Conservation (phyloP, 2,888 invertebrate species). For the Pteria penguin region DNA sequence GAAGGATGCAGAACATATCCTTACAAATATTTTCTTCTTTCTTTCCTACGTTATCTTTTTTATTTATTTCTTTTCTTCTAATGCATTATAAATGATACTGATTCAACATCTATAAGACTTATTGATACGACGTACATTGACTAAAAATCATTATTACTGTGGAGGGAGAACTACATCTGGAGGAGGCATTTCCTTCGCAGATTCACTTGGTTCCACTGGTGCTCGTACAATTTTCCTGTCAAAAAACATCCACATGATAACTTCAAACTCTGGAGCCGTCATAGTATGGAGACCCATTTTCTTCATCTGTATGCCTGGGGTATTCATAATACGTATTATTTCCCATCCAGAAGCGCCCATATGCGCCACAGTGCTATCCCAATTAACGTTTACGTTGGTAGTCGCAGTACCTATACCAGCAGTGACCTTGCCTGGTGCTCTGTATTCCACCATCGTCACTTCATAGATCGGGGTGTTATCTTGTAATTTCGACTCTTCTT, state of each 20-base stretch:
- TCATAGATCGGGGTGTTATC: constrained; percentile 72
- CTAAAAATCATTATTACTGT: no score
- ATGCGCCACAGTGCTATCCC: constrained; percentile 69
- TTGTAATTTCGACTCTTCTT: constrained; percentile 62
- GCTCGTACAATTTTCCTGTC: constrained; percentile 45
- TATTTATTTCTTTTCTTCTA: no score
- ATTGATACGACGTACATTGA: no score
- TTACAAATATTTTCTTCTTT: no score
- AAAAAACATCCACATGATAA: constrained; percentile 51
- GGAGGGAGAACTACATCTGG: constrained; percentile 18
- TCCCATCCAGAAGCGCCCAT: constrained; percentile 77
- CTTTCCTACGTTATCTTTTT: no score
- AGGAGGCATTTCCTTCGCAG: no score
- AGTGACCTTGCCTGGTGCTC: constrained; percentile 47
- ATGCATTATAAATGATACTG: no score
- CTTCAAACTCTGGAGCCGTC: constrained; percentile 9
- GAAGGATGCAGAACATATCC: no score
- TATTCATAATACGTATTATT: constrained; percentile 68
- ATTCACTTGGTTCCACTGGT: background rate
- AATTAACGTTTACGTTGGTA: constrained; percentile 52
- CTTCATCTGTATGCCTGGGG: constrained; percentile 52
- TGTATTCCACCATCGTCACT: constrained; percentile 71
- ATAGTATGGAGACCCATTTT: constrained; percentile 40
- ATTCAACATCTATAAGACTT: no score
- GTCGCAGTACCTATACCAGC: constrained; percentile 48